A percentile compares a stretch with the other conserved stretches of the same genome.
Evolutionary conservation across 1,140 invertebrate species (phyloP).

Genomic region (Teleopsis dalmanni): DNA sequence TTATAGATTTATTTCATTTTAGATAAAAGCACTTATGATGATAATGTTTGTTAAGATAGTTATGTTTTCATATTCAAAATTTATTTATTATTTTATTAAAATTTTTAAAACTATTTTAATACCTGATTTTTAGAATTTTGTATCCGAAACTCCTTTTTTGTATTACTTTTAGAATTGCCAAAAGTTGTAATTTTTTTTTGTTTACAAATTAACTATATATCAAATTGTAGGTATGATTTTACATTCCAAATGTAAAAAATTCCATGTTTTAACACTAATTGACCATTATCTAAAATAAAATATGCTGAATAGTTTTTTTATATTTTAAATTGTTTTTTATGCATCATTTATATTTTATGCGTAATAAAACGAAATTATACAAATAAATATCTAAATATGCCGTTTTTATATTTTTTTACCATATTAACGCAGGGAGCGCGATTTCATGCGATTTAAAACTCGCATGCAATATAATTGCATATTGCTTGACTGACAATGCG

Average conservation of each 20-base stretch:
- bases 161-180: constrained; percentile 11
- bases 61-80: neutral
- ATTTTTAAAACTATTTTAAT: constrained; percentile 17
- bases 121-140: constrained; percentile 46
- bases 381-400: too few species aligned
- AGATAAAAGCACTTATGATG: neutral
- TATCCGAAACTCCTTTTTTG: constrained; percentile 42
- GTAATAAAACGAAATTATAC: neutral
- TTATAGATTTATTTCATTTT: constrained; percentile 3
- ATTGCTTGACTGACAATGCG: too few species aligned
- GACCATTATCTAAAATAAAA: neutral
- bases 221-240: too few species aligned
- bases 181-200: neutral
- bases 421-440: too few species aligned
- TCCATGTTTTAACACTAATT: too few species aligned
- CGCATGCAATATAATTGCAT: too few species aligned
- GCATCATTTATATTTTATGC: neutral
- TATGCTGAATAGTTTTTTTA: neutral
- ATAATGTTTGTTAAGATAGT: neutral
- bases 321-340: neutral
- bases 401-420: too few species aligned
- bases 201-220: constrained; percentile 8
- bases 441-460: neutral
- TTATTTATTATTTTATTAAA: neutral
- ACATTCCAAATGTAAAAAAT: too few species aligned